Conservation (phyloP, 2,888 invertebrate genomes). For the Junonia oenone region DNA sequence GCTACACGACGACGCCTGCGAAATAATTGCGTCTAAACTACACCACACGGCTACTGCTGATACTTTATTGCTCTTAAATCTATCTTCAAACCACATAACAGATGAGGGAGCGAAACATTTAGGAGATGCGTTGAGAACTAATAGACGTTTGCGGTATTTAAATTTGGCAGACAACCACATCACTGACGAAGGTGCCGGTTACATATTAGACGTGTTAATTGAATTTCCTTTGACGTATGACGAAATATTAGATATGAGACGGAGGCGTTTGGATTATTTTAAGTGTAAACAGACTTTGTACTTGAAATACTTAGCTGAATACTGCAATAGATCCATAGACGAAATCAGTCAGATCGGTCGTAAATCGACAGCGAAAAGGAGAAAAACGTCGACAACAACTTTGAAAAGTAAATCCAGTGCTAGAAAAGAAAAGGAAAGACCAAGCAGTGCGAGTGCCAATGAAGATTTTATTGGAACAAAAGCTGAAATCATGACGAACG, state of each 20-base stretch:
- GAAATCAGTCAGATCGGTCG: slow-evolving; percentile 28
- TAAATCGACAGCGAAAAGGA: slow-evolving; percentile 27
- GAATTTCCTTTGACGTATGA: slow-evolving; percentile 44
- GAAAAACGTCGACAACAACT: slow-evolving; percentile 24
- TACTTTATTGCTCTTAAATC: slow-evolving; percentile 45
- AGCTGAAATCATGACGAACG: slow-evolving; percentile 36
- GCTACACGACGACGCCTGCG: slow-evolving; percentile 43
- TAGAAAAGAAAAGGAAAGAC: slow-evolving; percentile 28
- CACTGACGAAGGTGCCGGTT: slow-evolving; percentile 42
- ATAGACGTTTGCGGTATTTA: slow-evolving; percentile 55
- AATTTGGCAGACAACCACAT: slow-evolving; percentile 54
- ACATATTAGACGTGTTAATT: slow-evolving; percentile 41
- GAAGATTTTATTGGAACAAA: slow-evolving; percentile 33
- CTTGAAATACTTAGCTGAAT: slow-evolving; percentile 23
- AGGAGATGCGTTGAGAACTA: slow-evolving; percentile 45
- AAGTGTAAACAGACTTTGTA: slow-evolving; percentile 26
- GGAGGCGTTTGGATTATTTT: slow-evolving; percentile 30
- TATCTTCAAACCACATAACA: slow-evolving; percentile 56
- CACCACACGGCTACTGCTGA: slow-evolving; percentile 36
- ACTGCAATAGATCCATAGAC: slow-evolving; percentile 26
- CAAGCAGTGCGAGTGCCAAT: not conserved
- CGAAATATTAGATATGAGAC: slow-evolving; percentile 38
- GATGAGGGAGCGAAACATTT: slow-evolving; percentile 49
- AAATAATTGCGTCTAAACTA: slow-evolving; percentile 40
- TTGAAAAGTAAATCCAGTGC: slow-evolving; percentile 23